These are phyloP conservation scores for Ctena decussata DNA, from an alignment of 2,888 invertebrate genomes.

Conservation along the genomic window DNA sequence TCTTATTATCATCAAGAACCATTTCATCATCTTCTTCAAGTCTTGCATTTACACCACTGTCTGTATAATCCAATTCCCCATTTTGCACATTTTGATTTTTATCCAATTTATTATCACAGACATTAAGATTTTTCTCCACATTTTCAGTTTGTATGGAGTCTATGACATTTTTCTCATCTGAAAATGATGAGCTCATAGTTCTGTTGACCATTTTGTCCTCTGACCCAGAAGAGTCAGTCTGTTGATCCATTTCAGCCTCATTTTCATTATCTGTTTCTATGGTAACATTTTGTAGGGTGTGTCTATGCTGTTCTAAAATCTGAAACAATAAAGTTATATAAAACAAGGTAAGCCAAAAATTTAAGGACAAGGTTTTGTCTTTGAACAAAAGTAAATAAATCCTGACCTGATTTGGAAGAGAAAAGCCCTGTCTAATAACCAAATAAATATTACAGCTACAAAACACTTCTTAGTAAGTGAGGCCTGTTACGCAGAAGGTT, in stretches of 20 bases:
- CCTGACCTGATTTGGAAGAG: too few species aligned
- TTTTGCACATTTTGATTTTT: conserved; percentile 40
- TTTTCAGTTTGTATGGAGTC: conserved; percentile 40
- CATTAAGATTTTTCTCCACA: conserved; percentile 12
- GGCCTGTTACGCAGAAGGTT: too few species aligned
- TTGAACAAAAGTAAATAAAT: too few species aligned
- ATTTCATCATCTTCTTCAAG: neutral
- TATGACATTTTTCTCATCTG: conserved; percentile 50
- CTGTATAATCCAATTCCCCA: conserved; percentile 32
- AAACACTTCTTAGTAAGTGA: too few species aligned
- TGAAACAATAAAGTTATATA: conserved; percentile 60
- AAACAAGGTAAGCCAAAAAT: neutral
- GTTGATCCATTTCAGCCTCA: neutral
- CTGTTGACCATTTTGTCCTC: conserved; percentile 49
- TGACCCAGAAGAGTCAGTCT: conserved; percentile 53
- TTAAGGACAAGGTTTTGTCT: too few species aligned
- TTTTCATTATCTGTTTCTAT: neutral
- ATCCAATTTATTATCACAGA: conserved; percentile 44
- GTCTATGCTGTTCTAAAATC: conserved; percentile 77
- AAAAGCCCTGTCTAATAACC: too few species aligned
- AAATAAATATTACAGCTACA: too few species aligned
- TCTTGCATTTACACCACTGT: conserved; percentile 15
- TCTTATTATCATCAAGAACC: neutral
- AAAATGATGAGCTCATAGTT: conserved; percentile 54
- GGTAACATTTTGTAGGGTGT: neutral